Evolutionary conservation across 2,113 vertebrate species (phyloP), one percentile per base, ranked within the genome.

Genomic region (Scatophagus argus): DNA sequence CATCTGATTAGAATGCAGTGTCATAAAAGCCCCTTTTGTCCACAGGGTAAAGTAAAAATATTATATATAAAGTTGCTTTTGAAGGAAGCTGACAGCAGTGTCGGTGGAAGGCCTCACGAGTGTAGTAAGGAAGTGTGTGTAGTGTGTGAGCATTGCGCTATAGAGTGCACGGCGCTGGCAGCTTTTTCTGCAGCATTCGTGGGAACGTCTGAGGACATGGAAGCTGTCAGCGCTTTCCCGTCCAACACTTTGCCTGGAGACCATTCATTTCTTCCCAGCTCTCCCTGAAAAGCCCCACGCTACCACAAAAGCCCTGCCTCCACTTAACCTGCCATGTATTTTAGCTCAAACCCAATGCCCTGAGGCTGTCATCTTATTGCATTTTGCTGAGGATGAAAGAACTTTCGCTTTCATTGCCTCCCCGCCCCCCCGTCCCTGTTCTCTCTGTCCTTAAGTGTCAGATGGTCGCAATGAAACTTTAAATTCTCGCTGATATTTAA

Each of bases 371-470:
- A 83, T 86, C 82, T 88, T 82, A 85, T 43, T 56, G 69, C 88
- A 83, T 87, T 93, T 85, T 90, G 86, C 90, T 87, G 85, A 90
- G 86, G 71, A 88, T 77, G 83, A 87, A 76, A 88, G 81, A 87
- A 87, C 64, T 86, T 83, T 83, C 79, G 77, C 77, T 87, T 82
- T 74, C 38, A 60, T 74, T 52, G 63, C 58, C 46, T 64, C 51
- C 47, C 58, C 46, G 61, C 51, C 47, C 78, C 31, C 8, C 49
- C 58, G 4, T 16, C 41, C 65, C 64, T 65, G 54, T 88, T 79
- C 54, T 41, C 25, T 74, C 64, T 51, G 29, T 75, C 83, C 44
- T 62, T 65, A 73, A 83, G 66, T 83, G 82, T 64, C 68, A 74
- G 29, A 60, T 79, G 84, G 87, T 78, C 60, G 64, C 83, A 88